Percentiles rank a stretch among this genome's conserved stretches.
phyloP scores from a whole-genome alignment of 2,888 invertebrate genomes.

The Lochmaea capreae region DNA sequence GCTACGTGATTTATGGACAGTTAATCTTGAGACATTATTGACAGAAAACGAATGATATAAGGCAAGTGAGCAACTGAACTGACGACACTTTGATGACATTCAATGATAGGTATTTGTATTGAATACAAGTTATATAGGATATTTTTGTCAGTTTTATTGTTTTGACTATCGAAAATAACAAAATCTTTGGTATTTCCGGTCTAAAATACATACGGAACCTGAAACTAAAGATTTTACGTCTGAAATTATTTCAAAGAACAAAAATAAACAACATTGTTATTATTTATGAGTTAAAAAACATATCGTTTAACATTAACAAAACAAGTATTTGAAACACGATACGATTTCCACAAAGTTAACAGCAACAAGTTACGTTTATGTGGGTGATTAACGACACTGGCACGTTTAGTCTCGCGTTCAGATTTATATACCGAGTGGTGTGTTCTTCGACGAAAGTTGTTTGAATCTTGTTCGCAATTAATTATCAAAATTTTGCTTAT shows the following conservation, averaged over 20 bases:
- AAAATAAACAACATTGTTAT: slow-evolving; percentile 30
- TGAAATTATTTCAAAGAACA: slow-evolving; percentile 30
- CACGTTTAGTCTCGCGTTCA: slow-evolving; percentile 51
- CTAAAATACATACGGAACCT: not conserved
- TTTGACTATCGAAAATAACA: not conserved
- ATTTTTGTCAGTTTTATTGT: not conserved
- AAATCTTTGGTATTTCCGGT: not conserved
- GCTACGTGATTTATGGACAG: too few relatives aligned
- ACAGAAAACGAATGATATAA: too few relatives aligned
- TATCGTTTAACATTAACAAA: slow-evolving; percentile 36
- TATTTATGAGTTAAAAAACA: slow-evolving; percentile 30
- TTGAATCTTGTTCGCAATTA: slow-evolving; percentile 40
- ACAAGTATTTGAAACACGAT: slow-evolving; percentile 44
- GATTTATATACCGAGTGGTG: slow-evolving; percentile 51
- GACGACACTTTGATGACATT: too few relatives aligned
- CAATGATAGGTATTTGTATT: too few relatives aligned
- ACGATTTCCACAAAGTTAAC: slow-evolving; percentile 43
- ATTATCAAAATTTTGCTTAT: slow-evolving; percentile 14
- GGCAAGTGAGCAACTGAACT: too few relatives aligned
- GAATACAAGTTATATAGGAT: too few relatives aligned
- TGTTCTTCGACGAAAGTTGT: slow-evolving; percentile 44
- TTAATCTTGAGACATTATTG: too few relatives aligned
- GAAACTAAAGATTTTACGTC: not conserved
- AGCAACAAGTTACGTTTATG: slow-evolving; percentile 46
- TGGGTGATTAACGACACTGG: slow-evolving; percentile 54